Evolutionary conservation across 2,797 vertebrate species (phyloP), one percentile per base, ranked within the genome.

Genomic region (Coilia nasus): DNA sequence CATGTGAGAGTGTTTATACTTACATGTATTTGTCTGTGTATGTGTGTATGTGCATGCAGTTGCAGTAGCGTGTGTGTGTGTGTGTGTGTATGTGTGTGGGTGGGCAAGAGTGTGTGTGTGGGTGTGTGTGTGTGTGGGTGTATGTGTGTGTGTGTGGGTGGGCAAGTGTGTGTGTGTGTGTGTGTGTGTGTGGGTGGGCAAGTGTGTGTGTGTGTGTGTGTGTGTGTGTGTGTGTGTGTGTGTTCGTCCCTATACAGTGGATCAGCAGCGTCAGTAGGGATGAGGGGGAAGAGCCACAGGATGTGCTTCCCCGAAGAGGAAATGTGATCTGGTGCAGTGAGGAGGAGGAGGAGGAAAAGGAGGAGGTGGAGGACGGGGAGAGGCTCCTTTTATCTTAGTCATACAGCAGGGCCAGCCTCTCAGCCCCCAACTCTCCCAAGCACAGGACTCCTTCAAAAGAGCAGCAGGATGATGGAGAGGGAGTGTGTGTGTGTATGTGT

Each of bases 301-400:
- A 87, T 82, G 71, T 62, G 78, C 86, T 64, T 31, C 59, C 23
- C 17, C 50, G 35, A 85, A 50, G 62, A 86, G 83, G 83, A 87
- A 84, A 83, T 56, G 31, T 83, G 84, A 81, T 82, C 60, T 84
- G 75, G n/a, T n/a, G n/a, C n/a, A n/a, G n/a, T n/a, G 35, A 5
- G 35, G 35, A 41, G 35, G 35, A 41, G 5, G 81, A 81, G 59
- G 17, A 31, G 85, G 80, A 64, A 10, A 23, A 64, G 23, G 62
- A 64, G 62, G 59, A 64, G 62, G 60, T 75, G 78, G 84, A 85
- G 25, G 75, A 44, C 60, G 56, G 85, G 83, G 84, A 71, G 59
- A 83, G 11, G 11, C 41, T 80, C 84, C 80, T 87, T 85, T 85
- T 78, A 83, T 86, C 85, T 83, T 82, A 82, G 80, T 82, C 84